phyloP scores from a whole-genome alignment of 2,888 invertebrate species.

The Strigamia transsilvanica region DNA sequence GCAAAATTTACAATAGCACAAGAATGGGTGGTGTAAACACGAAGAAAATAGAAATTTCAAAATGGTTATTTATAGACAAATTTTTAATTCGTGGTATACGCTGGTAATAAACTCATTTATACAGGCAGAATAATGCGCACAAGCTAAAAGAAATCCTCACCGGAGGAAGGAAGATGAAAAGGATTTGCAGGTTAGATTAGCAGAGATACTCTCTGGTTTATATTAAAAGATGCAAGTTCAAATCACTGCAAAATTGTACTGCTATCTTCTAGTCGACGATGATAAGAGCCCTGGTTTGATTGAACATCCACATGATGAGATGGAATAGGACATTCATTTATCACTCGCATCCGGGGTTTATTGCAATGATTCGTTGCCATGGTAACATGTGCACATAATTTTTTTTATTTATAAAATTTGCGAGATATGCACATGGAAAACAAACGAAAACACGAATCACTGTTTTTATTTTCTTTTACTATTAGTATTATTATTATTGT shows the following conservation, averaged over 20 bases:
- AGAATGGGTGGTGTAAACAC: not conserved
- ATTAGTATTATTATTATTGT: not conserved
- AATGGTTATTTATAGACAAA: not conserved
- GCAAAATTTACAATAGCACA: conserved; percentile 2
- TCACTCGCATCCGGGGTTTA: conserved; percentile 5
- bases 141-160: not conserved
- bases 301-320: conserved; percentile 7
- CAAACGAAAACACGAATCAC: not conserved
- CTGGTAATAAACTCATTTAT: too few species aligned
- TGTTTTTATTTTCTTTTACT: not conserved
- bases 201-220: not conserved
- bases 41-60: not conserved
- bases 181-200: not conserved
- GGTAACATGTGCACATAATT: not conserved
- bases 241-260: conserved; percentile 2
- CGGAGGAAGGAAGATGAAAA: not conserved
- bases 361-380: not conserved
- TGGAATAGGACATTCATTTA: conserved; percentile 4
- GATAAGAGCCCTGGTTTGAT: conserved; percentile 8
- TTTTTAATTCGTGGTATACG: too few species aligned
- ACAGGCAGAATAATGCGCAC: too few species aligned
- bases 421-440: not conserved
- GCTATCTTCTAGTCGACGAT: conserved; percentile 12
- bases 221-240: not conserved
- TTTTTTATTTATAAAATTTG: too few species aligned